Evolutionary conservation across 2,797 vertebrate species (phyloP).

Genomic region (Merluccius polli): DNA sequence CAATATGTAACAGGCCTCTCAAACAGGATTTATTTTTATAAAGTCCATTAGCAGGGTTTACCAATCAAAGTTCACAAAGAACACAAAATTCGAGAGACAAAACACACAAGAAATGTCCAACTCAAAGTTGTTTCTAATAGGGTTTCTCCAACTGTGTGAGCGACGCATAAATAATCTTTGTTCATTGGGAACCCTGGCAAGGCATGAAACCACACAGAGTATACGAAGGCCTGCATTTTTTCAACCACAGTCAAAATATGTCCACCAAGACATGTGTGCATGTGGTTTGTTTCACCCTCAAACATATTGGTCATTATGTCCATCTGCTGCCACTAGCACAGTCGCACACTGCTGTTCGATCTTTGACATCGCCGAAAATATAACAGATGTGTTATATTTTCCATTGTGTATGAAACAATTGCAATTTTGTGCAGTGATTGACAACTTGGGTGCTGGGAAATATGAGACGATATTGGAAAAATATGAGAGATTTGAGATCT

Average conservation of each 20-base stretch:
- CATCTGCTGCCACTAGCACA: slow-evolving; percentile 20
- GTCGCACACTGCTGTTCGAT: too few species aligned
- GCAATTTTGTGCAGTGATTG: too few species aligned
- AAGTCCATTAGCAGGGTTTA: background rate
- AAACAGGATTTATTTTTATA: background rate
- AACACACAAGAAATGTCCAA: background rate
- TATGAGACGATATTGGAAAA: background rate
- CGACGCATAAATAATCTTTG: slow-evolving; percentile 49
- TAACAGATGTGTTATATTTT: too few species aligned
- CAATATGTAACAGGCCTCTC: background rate
- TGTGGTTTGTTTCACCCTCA: slow-evolving; percentile 31
- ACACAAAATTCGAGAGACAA: background rate
- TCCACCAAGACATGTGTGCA: slow-evolving; percentile 14
- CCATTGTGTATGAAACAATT: too few species aligned
- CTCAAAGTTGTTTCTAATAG: slow-evolving; percentile 30
- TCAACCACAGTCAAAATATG: slow-evolving; percentile 47
- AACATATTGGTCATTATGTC: slow-evolving; percentile 28
- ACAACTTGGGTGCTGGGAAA: too few species aligned
- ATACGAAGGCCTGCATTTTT: background rate
- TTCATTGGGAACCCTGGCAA: slow-evolving; percentile 52
- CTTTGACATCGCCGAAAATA: too few species aligned
- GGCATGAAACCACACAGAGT: slow-evolving; percentile 58
- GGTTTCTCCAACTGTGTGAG: slow-evolving; percentile 49
- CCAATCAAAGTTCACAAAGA: background rate
- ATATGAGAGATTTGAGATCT: too few species aligned